Evolutionary conservation across 1,140 invertebrate species (phyloP).

Genomic region (Leptinotarsa lineolata): DNA sequence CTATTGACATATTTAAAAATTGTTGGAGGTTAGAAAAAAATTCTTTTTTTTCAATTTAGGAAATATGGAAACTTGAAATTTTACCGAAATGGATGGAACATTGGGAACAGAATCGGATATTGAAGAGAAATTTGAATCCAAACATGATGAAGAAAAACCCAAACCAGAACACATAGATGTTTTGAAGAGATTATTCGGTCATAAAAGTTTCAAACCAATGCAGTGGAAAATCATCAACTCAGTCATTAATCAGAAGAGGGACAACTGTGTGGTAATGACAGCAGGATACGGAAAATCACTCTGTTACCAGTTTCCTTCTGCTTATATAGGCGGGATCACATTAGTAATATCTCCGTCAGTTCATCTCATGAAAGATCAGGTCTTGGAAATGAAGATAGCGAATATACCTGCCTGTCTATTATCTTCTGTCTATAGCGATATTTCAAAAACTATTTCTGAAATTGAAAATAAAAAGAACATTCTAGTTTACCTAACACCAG

Average conservation of each 20-base stretch:
- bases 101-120: neutral
- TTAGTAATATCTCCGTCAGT: slow-evolving; percentile 83
- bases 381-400: slow-evolving; percentile 61
- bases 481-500: slow-evolving; percentile 70
- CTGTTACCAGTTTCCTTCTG: slow-evolving; percentile 81
- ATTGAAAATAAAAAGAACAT: slow-evolving; percentile 61
- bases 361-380: slow-evolving; percentile 80
- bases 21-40: no score
- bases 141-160: slow-evolving; percentile 3
- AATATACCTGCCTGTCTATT: slow-evolving; percentile 67
- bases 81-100: neutral
- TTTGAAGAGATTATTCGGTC: slow-evolving; percentile 62
- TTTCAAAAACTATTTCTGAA: slow-evolving; percentile 54
- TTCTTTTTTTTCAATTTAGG: no score
- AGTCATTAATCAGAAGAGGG: slow-evolving; percentile 59
- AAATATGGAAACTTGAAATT: neutral
- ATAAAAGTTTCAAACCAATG: slow-evolving; percentile 63
- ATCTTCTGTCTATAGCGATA: slow-evolving; percentile 66
- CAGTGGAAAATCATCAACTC: slow-evolving; percentile 71
- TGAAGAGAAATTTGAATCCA: neutral
- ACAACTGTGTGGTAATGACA: slow-evolving; percentile 75
- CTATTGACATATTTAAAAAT: no score
- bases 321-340: slow-evolving; percentile 65
- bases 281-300: slow-evolving; percentile 88
- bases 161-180: slow-evolving; percentile 40